Percentiles rank a stretch among this genome's conserved stretches.
Conservation (phyloP, 2,113 vertebrate genomes). For the Rhabdomys dilectus region DNA sequence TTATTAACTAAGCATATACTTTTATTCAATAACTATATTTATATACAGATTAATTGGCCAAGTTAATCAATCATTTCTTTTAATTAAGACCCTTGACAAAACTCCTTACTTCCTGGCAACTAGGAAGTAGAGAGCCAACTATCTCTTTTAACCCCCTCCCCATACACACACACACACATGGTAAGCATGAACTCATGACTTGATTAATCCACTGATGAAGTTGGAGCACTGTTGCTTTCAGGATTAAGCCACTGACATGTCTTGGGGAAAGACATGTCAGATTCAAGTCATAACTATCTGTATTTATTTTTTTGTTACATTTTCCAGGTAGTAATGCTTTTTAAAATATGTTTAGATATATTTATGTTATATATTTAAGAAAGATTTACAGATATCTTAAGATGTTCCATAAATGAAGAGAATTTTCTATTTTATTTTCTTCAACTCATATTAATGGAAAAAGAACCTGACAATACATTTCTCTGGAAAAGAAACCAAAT, state of each 20-base stretch:
- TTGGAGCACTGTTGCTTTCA: neutral
- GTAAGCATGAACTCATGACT: neutral
- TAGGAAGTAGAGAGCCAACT: neutral
- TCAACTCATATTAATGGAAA: neutral
- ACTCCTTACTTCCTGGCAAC: neutral
- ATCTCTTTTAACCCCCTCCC: neutral
- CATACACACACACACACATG: neutral
- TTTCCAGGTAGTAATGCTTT: neutral
- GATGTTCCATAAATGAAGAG: neutral
- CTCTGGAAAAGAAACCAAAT: neutral
- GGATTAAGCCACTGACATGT: neutral
- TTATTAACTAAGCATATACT: neutral
- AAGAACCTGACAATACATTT: neutral
- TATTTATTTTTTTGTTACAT: neutral
- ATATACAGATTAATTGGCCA: neutral
- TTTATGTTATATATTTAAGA: neutral
- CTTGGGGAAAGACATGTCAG: neutral
- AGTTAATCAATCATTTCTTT: constrained; percentile 34
- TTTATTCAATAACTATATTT: neutral
- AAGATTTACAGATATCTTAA: neutral
- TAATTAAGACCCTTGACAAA: neutral
- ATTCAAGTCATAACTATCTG: neutral
- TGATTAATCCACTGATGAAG: neutral
- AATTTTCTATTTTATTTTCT: constrained; percentile 10
- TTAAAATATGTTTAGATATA: neutral